phyloP scores from a whole-genome alignment of 1,140 invertebrate species.

The Telenomus remus region DNA sequence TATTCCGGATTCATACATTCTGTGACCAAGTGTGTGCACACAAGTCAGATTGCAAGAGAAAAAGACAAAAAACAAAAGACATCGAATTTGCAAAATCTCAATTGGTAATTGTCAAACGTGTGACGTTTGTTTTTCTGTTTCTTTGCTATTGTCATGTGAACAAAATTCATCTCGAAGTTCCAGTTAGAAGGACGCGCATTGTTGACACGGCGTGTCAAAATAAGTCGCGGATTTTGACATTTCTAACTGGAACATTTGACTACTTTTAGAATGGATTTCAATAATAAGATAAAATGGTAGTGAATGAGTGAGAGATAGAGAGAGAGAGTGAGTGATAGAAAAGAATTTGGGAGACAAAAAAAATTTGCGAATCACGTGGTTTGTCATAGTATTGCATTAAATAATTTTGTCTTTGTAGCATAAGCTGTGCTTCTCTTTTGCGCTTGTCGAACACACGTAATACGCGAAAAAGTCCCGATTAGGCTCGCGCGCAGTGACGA shows the following conservation, averaged over 20 bases:
- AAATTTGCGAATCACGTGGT: neutral
- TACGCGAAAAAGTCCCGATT: conserved; percentile 44
- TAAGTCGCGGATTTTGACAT: neutral
- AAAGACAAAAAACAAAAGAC: no score
- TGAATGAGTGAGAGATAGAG: no score
- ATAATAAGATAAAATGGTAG: neutral
- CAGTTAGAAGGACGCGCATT: neutral
- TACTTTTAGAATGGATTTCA: neutral
- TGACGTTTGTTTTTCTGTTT: no score
- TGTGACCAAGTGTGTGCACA: no score
- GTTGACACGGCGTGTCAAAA: neutral
- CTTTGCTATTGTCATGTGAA: neutral
- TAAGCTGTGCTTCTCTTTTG: conserved; percentile 56
- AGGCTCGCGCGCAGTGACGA: conserved; percentile 39
- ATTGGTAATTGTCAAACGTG: no score
- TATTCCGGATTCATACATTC: no score
- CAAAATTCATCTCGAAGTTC: neutral
- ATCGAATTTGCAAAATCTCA: no score
- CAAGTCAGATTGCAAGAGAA: no score
- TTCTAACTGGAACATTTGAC: neutral
- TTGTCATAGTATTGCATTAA: conserved; percentile 30
- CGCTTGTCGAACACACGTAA: conserved; percentile 45
- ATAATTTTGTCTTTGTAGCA: conserved; percentile 50
- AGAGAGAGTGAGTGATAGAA: neutral
- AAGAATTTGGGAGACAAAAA: neutral